A percentile compares a stretch with the other conserved stretches of the same genome.
phyloP scores from a whole-genome alignment of 2,888 invertebrate genomes.

The Agrotis exclamationis region DNA sequence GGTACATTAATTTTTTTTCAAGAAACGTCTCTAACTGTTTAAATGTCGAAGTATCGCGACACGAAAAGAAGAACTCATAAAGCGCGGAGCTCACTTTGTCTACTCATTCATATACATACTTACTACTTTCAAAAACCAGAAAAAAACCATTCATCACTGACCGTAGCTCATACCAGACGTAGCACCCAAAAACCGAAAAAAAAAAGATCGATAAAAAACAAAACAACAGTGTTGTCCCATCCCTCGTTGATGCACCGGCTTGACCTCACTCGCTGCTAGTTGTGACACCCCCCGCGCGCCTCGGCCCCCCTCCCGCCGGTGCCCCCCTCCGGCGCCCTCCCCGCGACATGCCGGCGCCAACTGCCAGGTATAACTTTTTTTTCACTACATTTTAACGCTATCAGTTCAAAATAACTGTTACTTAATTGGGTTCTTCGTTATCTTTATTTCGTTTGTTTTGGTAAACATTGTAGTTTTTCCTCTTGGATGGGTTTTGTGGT shows the following conservation, averaged over 20 bases:
- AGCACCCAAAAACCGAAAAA: background rate
- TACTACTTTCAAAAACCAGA: background rate
- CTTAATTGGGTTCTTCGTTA: slow-evolving; percentile 51
- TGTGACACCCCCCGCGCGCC: slow-evolving; percentile 70
- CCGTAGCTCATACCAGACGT: background rate
- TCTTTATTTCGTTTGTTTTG: slow-evolving; percentile 16
- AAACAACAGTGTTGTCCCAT: slow-evolving; percentile 55
- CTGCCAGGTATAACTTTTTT: slow-evolving; percentile 73
- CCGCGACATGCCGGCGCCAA: slow-evolving; percentile 85
- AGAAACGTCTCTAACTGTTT: no score
- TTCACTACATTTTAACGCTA: slow-evolving; percentile 62
- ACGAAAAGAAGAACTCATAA: no score
- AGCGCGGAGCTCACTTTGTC: no score
- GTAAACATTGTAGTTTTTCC: slow-evolving; percentile 26
- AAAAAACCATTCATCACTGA: background rate
- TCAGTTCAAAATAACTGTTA: slow-evolving; percentile 59
- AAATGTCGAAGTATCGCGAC: no score
- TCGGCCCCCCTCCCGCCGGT: slow-evolving; percentile 59
- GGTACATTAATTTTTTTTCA: no score
- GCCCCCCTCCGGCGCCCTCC: slow-evolving; percentile 68
- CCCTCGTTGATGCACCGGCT: slow-evolving; percentile 80
- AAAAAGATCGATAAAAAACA: slow-evolving; percentile 39
- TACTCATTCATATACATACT: background rate
- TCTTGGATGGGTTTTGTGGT: slow-evolving; percentile 1
- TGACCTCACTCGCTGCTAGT: slow-evolving; percentile 80